Evolutionary conservation across 1,140 invertebrate genomes (phyloP).

Genomic region (Panulirus ornatus): DNA sequence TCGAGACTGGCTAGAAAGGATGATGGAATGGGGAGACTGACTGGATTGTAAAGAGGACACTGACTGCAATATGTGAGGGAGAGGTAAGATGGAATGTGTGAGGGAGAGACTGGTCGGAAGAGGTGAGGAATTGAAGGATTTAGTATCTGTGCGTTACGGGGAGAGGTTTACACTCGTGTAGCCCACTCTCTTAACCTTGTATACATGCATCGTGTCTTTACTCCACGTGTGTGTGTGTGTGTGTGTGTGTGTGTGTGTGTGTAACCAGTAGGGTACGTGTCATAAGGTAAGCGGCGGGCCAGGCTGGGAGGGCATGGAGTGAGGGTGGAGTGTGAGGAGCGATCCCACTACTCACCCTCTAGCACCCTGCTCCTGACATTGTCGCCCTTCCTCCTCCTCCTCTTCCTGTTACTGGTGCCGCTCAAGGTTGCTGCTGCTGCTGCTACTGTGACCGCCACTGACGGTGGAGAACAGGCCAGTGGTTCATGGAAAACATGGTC

Average conservation of each 20-base stretch:
- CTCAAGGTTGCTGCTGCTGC: too few relatives aligned
- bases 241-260: neutral
- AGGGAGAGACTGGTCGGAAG: neutral
- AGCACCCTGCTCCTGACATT: neutral
- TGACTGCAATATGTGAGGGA: neutral
- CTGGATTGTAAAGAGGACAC: neutral
- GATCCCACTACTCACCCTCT: neutral
- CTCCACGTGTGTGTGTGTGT: neutral
- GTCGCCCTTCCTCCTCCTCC: neutral
- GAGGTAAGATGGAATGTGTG: neutral
- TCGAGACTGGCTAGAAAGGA: neutral
- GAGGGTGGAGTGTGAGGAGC: conserved; percentile 4
- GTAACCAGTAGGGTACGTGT: neutral
- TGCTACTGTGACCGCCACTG: conserved; percentile 16
- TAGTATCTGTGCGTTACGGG: too few relatives aligned
- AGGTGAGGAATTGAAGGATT: neutral
- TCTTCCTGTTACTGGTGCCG: neutral
- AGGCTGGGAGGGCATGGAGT: conserved; percentile 3
- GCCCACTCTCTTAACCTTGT: too few relatives aligned
- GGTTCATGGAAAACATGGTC: too few relatives aligned
- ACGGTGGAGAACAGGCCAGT: too few relatives aligned
- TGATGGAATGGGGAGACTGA: neutral
- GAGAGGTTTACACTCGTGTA: too few relatives aligned
- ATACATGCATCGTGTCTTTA: too few relatives aligned
- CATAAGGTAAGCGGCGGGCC: neutral